Evolutionary conservation across 2,888 invertebrate genomes (phyloP), one percentile per base, ranked within the genome.

Genomic region (Ditula angustiorana): DNA sequence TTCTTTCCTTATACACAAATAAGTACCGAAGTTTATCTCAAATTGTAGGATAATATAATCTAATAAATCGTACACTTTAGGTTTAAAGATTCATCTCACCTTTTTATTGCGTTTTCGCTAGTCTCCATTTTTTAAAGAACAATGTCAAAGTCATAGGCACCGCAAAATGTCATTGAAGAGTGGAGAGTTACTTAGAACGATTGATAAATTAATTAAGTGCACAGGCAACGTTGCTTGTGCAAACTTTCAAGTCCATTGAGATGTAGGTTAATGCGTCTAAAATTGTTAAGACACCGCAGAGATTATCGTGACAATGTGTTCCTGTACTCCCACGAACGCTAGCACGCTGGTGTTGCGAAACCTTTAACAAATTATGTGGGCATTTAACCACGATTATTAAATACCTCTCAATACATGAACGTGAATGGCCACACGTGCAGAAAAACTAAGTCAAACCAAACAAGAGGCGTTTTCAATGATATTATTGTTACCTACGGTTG

Each of bases 181-280:
- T n/a, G n/a, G n/a, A n/a, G n/a, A n/a, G n/a, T n/a, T n/a, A n/a
- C n/a, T n/a, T n/a, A n/a, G n/a, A n/a, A n/a, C n/a, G n/a, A n/a
- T n/a, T n/a, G n/a, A n/a, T n/a, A n/a, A n/a, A n/a, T n/a, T n/a
- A n/a, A n/a, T n/a, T 30, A 50, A 26, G 10, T 23, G 5, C 41
- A 57, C 49, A 41, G 56, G 10, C 56, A 41, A 23, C 46, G 5
- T 24, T 21, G 16, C 41, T 52, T 53, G 24, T 52, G 13, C 37
- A 44, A 55, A 61, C 28, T 47, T 44, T 61, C 61, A 56, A 66
- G 61, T 53, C 50, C 57, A 63, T 35, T 33, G 16, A 63, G 52
- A 63, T 63, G 52, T 63, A 52, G 58, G 63, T 63, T 58, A 62
- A 57, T 62, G 56, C 41, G 62, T 33, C 52, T 61, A 30, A 53